phyloP scores from a whole-genome alignment of 2,113 vertebrate genomes.

The Ptilorrhoa leucosticta region DNA sequence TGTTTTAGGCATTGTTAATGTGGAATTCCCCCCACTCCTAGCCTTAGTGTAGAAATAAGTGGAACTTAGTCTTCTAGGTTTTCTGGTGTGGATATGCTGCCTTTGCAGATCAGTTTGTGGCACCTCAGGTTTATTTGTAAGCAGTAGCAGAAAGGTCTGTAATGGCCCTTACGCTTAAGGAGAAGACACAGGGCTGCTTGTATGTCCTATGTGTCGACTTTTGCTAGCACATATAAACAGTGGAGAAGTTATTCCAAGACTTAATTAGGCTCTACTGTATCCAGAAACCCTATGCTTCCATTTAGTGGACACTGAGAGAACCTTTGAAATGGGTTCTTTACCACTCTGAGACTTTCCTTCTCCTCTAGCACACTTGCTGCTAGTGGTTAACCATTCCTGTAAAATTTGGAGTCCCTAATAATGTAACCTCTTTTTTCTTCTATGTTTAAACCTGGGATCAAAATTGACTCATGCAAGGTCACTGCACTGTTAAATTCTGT shows the following conservation, averaged over 20 bases:
- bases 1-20: not conserved
- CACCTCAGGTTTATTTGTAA: not conserved
- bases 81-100: not conserved
- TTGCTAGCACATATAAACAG: not conserved
- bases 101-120: not conserved
- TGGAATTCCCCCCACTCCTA: not conserved
- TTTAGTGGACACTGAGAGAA: not conserved
- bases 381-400: not conserved
- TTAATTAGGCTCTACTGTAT: not conserved
- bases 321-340: not conserved
- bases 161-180: not conserved
- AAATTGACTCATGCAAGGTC: not conserved
- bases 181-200: not conserved
- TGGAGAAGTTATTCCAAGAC: not conserved
- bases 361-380: not conserved
- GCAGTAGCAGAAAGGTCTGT: not conserved
- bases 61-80: not conserved
- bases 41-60: not conserved
- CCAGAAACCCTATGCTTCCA: not conserved
- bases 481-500: not conserved
- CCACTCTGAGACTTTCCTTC: not conserved
- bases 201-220: not conserved
- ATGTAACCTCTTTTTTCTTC: not conserved
- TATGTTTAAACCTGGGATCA: not conserved
- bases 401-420: not conserved